These are phyloP conservation scores for Meandrusa payeni DNA, from an alignment of 2,888 invertebrate species.

Conservation along the genomic window DNA sequence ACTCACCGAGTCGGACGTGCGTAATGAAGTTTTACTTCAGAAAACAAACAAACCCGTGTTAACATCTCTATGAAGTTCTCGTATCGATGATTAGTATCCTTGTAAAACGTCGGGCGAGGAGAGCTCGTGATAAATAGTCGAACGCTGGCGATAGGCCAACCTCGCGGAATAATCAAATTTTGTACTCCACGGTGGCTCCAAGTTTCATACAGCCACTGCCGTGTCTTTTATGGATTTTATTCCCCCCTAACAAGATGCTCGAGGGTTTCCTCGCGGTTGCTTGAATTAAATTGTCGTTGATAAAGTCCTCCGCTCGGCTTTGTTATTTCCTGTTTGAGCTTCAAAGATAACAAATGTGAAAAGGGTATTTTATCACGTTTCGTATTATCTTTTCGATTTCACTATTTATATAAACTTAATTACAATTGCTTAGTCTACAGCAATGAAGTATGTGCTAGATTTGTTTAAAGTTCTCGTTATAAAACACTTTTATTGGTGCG, in stretches of 20 bases:
- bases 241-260: slow-evolving; percentile 73
- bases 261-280: slow-evolving; percentile 61
- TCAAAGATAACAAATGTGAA: slow-evolving; percentile 35
- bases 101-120: slow-evolving; percentile 69
- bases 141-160: slow-evolving; percentile 77
- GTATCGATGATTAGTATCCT: slow-evolving; percentile 73
- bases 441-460: neutral
- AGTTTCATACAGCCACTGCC: slow-evolving; percentile 54
- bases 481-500: slow-evolving; percentile 2
- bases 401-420: neutral
- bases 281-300: slow-evolving; percentile 76
- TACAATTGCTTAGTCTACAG: too few species aligned
- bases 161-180: slow-evolving; percentile 80
- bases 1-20: too few species aligned
- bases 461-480: neutral
- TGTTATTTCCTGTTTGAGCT: slow-evolving; percentile 51
- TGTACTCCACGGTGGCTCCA: slow-evolving; percentile 57
- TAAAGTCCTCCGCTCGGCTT: slow-evolving; percentile 59
- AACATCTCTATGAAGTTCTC: slow-evolving; percentile 48
- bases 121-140: slow-evolving; percentile 75
- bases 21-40: too few species aligned
- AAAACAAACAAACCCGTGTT: neutral
- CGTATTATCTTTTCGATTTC: slow-evolving; percentile 15
- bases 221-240: slow-evolving; percentile 77
- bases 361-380: slow-evolving; percentile 26